phyloP scores from a whole-genome alignment of 92 coral and sea anemone genomes.

The Plumapathes pennacea region DNA sequence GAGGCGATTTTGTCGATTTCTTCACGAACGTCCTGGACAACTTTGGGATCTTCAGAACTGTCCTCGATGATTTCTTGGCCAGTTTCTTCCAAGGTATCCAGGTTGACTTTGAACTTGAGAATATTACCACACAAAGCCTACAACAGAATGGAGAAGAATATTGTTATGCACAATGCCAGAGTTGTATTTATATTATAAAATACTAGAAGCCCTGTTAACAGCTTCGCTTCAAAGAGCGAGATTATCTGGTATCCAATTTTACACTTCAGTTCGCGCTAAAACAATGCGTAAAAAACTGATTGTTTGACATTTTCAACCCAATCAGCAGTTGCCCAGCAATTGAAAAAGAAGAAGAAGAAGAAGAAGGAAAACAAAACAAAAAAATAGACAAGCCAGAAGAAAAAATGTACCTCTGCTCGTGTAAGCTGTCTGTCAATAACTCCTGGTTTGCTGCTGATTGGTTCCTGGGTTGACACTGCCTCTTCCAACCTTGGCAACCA shows the following conservation, averaged over 20 bases:
- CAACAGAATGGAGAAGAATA: background rate
- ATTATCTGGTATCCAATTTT: too few relatives aligned
- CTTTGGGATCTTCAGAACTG: constrained; percentile 81
- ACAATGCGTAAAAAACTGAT: too few relatives aligned
- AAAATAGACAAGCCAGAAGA: too few relatives aligned
- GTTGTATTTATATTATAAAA: too few relatives aligned
- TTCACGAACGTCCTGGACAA: constrained; percentile 88
- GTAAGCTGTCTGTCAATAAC: constrained; percentile 81
- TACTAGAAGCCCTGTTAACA: too few relatives aligned
- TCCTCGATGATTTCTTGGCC: constrained; percentile 80
- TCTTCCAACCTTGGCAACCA: constrained; percentile 85
- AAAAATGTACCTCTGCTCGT: constrained; percentile 77
- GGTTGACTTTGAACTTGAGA: constrained; percentile 62
- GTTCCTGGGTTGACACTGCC: constrained; percentile 74
- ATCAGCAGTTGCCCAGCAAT: too few relatives aligned
- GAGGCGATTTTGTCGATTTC: constrained; percentile 83
- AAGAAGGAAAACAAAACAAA: too few relatives aligned
- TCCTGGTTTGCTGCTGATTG: constrained; percentile 87
- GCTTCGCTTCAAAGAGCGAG: too few relatives aligned
- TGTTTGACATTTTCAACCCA: too few relatives aligned
- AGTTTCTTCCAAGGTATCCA: constrained; percentile 81
- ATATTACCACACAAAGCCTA: constrained; percentile 82
- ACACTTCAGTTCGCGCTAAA: too few relatives aligned
- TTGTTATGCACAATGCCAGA: too few relatives aligned
- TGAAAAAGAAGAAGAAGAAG: too few relatives aligned